Conservation (phyloP, 2,888 invertebrate genomes). For the Bellardia pandia region DNA sequence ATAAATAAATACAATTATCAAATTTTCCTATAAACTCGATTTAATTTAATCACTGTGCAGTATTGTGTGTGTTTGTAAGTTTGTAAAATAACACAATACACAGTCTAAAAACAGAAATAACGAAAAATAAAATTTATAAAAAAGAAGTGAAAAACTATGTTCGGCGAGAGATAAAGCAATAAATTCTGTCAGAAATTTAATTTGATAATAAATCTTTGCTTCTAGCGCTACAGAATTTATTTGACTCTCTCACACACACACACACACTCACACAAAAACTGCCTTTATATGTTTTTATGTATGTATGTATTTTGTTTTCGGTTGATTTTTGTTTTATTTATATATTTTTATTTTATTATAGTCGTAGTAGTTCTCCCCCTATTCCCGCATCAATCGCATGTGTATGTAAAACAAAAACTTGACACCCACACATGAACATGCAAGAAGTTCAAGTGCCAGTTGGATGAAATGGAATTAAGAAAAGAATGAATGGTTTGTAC, state of each 20-base stretch:
- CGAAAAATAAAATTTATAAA: conserved; percentile 69
- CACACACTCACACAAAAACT: conserved; percentile 71
- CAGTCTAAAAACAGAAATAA: conserved; percentile 64
- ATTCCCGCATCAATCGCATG: conserved; percentile 61
- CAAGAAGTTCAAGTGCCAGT: conserved; percentile 51
- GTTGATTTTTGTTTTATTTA: conserved; percentile 65
- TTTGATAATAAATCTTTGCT: conserved; percentile 85
- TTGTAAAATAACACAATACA: conserved; percentile 60
- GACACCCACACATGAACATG: conserved; percentile 66
- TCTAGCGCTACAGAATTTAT: conserved; percentile 84
- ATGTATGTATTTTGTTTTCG: conserved; percentile 32
- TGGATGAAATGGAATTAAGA: conserved; percentile 53
- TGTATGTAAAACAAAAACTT: conserved; percentile 45
- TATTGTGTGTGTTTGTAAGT: conserved; percentile 26
- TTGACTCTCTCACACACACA: conserved; percentile 78
- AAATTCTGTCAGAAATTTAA: conserved; percentile 85
- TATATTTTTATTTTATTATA: conserved; percentile 64
- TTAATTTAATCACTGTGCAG: conserved; percentile 49
- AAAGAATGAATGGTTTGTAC: conserved; percentile 41
- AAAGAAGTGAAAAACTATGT: conserved; percentile 83
- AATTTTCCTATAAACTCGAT: too few species aligned
- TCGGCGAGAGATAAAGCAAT: conserved; percentile 85
- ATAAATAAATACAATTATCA: too few species aligned
- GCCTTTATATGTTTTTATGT: conserved; percentile 3
- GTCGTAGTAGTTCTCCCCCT: conserved; percentile 53